Evolutionary conservation across 2,888 invertebrate genomes (phyloP), one percentile per base, ranked within the genome.

Genomic region (Alloscopus bannaensis): DNA sequence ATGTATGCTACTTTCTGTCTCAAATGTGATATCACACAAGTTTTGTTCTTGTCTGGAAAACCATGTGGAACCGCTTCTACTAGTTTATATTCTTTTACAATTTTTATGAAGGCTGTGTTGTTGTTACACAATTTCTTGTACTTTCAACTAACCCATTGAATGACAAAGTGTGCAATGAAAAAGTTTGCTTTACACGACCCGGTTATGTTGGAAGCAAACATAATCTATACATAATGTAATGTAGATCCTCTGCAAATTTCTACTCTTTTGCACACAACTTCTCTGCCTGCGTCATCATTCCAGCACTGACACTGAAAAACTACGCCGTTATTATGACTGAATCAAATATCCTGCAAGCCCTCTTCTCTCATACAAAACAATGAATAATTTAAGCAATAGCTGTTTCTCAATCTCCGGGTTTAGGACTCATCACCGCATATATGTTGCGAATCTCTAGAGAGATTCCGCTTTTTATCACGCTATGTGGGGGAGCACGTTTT

Each of bases 291-390:
- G 45, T 45, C 45, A 45, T 45, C 45, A 45, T n/a, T 16, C 45
- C 45, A n/a, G n/a, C n/a, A 45, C 45, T 45, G 45, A 45, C 45
- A 45, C 45, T 45, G 45, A 45, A 45, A 18, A 45, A 45, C n/a
- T 45, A 18, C 3, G 45, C 13, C 18, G 45, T 11, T 45, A 45
- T 45, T 45, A 45, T 45, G 13, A n/a, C 45, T 45, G 45, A n/a
- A 45, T 45, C 45, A 45, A 45, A 45, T 45, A 4, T 45, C 45
- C 13, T 18, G 18, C 13, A 45, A 45, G 8, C 45, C 18, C 45
- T 45, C 18, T 16, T 16, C n/a, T 45, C 45, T 16, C n/a, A n/a
- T 3, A 45, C n/a, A 45, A 45, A 4, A 45, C 45, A 45, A 16
- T 3, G 45, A 45, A 45, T 45, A 45, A 45, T 45, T 45, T 45